phyloP scores from a whole-genome alignment of 1,140 invertebrate species.

The Idris sp. region DNA sequence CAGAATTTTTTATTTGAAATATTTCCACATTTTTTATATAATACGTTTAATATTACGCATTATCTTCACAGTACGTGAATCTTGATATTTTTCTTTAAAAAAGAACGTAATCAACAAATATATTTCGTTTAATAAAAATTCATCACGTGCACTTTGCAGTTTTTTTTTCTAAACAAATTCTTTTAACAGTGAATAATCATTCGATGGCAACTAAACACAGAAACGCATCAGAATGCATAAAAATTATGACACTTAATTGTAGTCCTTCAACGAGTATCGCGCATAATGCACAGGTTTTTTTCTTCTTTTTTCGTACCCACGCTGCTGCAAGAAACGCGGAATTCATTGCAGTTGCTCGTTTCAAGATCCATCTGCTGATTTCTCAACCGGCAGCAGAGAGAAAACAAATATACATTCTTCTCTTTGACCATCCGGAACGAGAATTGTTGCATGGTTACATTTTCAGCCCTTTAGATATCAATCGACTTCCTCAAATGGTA shows the following conservation, averaged over 20 bases:
- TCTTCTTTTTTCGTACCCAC: constrained; percentile 21
- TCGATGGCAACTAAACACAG: constrained; percentile 8
- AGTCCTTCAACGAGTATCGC: constrained; percentile 21
- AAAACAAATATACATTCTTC: constrained; percentile 35
- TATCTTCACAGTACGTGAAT: no score
- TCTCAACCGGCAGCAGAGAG: constrained; percentile 2
- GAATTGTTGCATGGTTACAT: not conserved
- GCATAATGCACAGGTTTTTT: constrained; percentile 21
- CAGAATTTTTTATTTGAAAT: no score
- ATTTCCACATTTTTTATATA: no score
- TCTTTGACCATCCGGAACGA: constrained; percentile 8
- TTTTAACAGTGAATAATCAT: no score
- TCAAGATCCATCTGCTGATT: constrained; percentile 24
- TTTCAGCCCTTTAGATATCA: constrained; percentile 9
- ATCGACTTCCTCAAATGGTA: constrained; percentile 1
- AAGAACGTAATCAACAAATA: no score
- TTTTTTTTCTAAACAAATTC: no score
- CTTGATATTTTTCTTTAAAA: no score
- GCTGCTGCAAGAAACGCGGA: constrained; percentile 19
- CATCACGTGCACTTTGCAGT: no score
- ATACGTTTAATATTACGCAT: no score
- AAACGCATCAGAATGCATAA: constrained; percentile 38
- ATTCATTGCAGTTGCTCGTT: constrained; percentile 17
- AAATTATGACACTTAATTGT: constrained; percentile 39
- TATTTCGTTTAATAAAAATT: no score